Base-by-base conservation (phyloP, 35 echinoderm and acorn worm species). In the Acanthaster planci region DNA sequence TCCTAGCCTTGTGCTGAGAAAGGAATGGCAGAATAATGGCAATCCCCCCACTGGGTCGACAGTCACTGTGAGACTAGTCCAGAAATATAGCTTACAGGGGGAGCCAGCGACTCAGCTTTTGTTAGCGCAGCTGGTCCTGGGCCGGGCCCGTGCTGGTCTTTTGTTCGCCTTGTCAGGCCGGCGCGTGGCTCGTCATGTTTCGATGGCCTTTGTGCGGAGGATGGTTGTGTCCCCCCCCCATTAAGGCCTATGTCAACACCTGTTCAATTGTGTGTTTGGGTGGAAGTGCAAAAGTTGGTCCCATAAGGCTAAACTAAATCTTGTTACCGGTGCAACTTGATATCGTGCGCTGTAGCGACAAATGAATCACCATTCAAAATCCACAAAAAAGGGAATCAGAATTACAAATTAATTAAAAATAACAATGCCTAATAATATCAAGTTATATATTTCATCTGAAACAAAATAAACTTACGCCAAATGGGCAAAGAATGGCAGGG, bases 171-270 rank as follows among this genome's bases (percentile, higher is more conserved):
- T 26, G 64, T 72, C 64, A 72, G 64, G 8, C 30, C 8, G 2
- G 64, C 64, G 34, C 64, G 64, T 72, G 64, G 23, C 64, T 26
- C 34, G 64, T 72, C 64, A 72, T 30, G 34, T 72, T 34, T 47
- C 22, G 30, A 31, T 2, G 26, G 64, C 23, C 57, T 72, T 72
- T 72, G 64, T 72, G 23, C 10, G 64, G 23, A 26, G 18, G 64
- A 31, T 35, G 64, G 64, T 72, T 14, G 14, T 27, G 42, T 2
- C 21, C 26, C 64, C 8, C 64, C 0, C 22, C 30, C 21, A 34
- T 72, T 27, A 22, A 72, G 23, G 64, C 26, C 34, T 72, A 72
- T 72, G 26, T 31, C 22, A 72, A 72, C 64, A 72, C 64, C 64
- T 72, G 64, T 72, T 72, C 34, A 30, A 30, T 72, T 10, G 7